A percentile compares a stretch with the other conserved stretches of the same genome.
Conservation (phyloP, 2,113 vertebrate genomes). For the Solea solea region DNA sequence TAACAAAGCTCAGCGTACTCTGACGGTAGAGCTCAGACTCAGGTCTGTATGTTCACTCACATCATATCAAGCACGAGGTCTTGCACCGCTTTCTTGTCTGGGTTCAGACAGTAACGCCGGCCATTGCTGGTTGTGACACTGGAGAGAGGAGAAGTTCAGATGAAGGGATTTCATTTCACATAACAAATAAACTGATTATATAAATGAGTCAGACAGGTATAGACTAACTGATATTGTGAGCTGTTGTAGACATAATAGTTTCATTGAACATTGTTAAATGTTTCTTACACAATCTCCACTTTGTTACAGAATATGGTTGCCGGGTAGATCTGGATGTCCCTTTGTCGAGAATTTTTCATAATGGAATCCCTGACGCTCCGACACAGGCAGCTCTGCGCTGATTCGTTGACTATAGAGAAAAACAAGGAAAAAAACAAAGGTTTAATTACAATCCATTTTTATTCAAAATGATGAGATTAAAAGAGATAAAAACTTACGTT, state of each 20-base stretch:
- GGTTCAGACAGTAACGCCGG: conserved; percentile 66
- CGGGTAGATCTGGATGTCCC: conserved; percentile 68
- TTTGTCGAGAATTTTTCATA: accelerated
- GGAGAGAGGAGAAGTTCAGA: conserved; percentile 1
- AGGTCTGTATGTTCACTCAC: conserved; percentile 52
- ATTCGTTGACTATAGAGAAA: conserved; percentile 27
- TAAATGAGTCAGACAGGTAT: not conserved
- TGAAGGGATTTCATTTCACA: not conserved
- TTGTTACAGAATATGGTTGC: conserved; percentile 52
- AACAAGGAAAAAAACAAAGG: not conserved
- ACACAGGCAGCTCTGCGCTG: conserved; percentile 63
- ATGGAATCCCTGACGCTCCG: accelerated
- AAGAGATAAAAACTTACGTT: conserved; percentile 53
- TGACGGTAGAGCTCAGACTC: too few species aligned
- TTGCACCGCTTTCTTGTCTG: not conserved
- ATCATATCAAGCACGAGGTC: conserved; percentile 25
- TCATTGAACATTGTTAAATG: not conserved
- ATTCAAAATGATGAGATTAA: not conserved
- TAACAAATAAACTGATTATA: not conserved
- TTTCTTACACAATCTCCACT: conserved; percentile 77
- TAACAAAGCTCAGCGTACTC: not conserved
- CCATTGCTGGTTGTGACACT: conserved; percentile 56
- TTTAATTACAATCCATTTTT: not conserved
- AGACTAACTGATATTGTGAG: not conserved
- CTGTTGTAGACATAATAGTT: not conserved